These are phyloP conservation scores for Phlogophora meticulosa DNA, from an alignment of 2,888 invertebrate species.

Conservation along the genomic window DNA sequence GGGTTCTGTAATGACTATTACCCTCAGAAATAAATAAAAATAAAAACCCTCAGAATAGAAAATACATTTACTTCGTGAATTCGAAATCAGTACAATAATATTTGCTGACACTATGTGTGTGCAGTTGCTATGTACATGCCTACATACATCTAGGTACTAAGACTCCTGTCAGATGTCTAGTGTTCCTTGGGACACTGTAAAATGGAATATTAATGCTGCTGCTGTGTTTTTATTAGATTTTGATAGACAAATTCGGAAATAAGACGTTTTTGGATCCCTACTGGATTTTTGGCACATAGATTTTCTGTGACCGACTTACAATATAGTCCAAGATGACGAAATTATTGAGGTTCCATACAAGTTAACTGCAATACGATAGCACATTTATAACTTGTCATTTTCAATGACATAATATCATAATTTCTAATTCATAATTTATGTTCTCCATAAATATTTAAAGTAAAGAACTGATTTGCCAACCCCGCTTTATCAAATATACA, in stretches of 20 bases:
- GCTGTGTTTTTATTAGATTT: neutral
- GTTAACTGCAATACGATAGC: slow-evolving; percentile 22
- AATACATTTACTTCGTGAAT: slow-evolving; percentile 45
- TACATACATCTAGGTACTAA: slow-evolving; percentile 25
- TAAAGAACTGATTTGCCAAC: slow-evolving; percentile 42
- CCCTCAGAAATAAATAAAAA: no score
- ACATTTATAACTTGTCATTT: slow-evolving; percentile 33
- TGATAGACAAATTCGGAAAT: neutral
- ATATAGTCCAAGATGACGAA: neutral
- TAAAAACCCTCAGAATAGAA: slow-evolving; percentile 34
- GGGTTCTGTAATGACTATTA: neutral
- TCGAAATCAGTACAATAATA: slow-evolving; percentile 37
- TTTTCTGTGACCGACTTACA: neutral
- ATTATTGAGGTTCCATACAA: slow-evolving; percentile 4
- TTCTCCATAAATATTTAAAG: slow-evolving; percentile 21
- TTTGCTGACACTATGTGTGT: slow-evolving; percentile 31
- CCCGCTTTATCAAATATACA: slow-evolving; percentile 34
- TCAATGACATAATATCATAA: slow-evolving; percentile 40
- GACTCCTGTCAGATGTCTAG: slow-evolving; percentile 3
- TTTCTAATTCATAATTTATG: slow-evolving; percentile 30
- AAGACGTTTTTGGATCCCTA: neutral
- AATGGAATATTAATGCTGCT: neutral
- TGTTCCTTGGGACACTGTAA: neutral
- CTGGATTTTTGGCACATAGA: slow-evolving; percentile 25
- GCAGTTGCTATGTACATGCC: slow-evolving; percentile 1